These are phyloP conservation scores for Diachasmimorpha longicaudata DNA, from an alignment of 1,140 invertebrate species.

Conservation along the genomic window DNA sequence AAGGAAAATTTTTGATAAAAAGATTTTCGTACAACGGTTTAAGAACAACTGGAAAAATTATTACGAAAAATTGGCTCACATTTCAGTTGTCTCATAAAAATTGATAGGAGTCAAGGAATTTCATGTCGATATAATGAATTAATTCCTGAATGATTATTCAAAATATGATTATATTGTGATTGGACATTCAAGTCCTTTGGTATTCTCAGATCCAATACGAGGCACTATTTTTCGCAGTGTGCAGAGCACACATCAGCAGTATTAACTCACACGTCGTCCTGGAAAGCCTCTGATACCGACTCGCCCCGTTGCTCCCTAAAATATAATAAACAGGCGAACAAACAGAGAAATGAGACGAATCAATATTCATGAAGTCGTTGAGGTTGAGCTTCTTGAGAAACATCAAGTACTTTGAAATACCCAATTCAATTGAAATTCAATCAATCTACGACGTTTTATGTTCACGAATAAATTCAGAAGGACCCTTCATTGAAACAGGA, in stretches of 20 bases:
- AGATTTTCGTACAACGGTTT: not conserved
- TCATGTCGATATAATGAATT: no score
- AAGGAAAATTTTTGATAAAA: no score
- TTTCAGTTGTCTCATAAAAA: no score
- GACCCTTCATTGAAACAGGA: not conserved
- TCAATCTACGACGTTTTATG: not conserved
- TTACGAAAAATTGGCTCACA: no score
- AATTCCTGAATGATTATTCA: no score
- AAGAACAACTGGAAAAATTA: not conserved
- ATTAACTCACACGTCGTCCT: slow-evolving; percentile 51
- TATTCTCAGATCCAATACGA: no score
- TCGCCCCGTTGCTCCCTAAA: slow-evolving; percentile 58
- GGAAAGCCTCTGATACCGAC: slow-evolving; percentile 52
- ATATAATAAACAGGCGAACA: slow-evolving; percentile 31
- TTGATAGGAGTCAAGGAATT: no score
- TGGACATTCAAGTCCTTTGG: no score
- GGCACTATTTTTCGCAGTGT: no score
- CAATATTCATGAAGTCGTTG: not conserved
- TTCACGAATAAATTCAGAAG: not conserved
- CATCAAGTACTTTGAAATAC: not conserved
- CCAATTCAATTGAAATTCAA: not conserved
- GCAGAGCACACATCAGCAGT: not conserved
- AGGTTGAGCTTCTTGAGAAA: slow-evolving; percentile 14
- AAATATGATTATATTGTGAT: no score
- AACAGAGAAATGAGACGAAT: slow-evolving; percentile 1